These are phyloP conservation scores for Drosophila stalkeri DNA, from an alignment of 2,888 invertebrate genomes.

Conservation along the genomic window DNA sequence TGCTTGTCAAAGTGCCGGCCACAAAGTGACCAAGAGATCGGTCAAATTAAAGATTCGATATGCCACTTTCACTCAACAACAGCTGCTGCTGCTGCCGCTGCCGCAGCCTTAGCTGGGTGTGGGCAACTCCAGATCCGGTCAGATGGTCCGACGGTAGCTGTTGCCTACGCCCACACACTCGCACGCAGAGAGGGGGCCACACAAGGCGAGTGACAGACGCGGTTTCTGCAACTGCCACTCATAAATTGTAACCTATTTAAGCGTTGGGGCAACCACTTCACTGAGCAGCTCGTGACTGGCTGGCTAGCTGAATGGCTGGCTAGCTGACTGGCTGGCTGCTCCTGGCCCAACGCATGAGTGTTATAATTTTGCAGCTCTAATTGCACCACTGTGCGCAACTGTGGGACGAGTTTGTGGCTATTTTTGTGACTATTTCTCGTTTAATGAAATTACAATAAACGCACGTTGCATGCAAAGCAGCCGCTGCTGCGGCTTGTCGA, in stretches of 20 bases:
- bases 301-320: not conserved
- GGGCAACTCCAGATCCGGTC: constrained; percentile 17
- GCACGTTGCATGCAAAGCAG: constrained; percentile 59
- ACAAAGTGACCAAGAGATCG: constrained; percentile 65
- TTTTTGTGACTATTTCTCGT: constrained; percentile 73
- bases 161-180: constrained; percentile 18
- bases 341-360: not conserved
- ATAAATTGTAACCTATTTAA: constrained; percentile 79
- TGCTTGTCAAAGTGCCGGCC: constrained; percentile 73
- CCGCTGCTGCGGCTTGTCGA: constrained; percentile 41
- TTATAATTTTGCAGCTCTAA: constrained; percentile 56
- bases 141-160: constrained; percentile 25
- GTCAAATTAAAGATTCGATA: constrained; percentile 78
- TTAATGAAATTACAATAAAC: constrained; percentile 81
- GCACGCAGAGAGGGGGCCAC: constrained; percentile 26
- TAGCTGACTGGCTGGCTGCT: not conserved
- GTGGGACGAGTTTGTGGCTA: constrained; percentile 37
- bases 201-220: constrained; percentile 43
- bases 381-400: constrained; percentile 66
- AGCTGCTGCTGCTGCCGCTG: not conserved
- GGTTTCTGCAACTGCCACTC: constrained; percentile 58
- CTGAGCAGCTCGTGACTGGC: not conserved
- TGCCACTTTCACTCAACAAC: constrained; percentile 71
- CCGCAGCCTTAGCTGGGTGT: not conserved
- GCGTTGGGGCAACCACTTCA: not conserved